Base-by-base conservation (phyloP, 2,797 vertebrate genomes). In the Syncerus caffer region DNA sequence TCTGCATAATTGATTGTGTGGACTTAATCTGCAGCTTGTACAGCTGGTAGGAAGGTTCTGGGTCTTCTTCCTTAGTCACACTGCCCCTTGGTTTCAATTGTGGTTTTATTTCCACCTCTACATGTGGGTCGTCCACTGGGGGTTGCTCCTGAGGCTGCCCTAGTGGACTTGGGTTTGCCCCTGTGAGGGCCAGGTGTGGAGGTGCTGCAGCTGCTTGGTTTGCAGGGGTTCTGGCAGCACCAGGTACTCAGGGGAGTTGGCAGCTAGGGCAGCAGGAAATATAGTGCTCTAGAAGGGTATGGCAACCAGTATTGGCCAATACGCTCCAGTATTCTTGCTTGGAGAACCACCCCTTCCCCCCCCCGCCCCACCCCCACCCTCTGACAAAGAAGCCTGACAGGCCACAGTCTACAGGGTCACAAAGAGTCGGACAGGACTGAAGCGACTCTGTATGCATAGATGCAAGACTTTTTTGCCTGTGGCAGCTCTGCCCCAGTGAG, bases 401-500 rank as follows among this genome's bases (percentile, higher is more conserved):
- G 4, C 10, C n/a, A 71, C 9, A 34, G 4, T 11, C 19, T 21
- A 21, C 19, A 67, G 19, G 34, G 19, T 38, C 2, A 0, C 67
- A 23, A 38, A 38, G 10, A 71, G 19, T 38, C 2, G 0, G 2
- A 71, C 34, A 71, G 67, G 34, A 71, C 19, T 1, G 3, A 38
- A 23, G 10, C 2, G 21, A 71, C 10, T 19, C 34, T 38, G 19
- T 6, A 1, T 0, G 0, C 64, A 71, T 10, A 38, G 64, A 71
- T 1, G 3, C 19, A 71, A 21, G 34, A 71, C 9, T 11, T 38
- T 71, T 38, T 71, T 38, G 34, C 34, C 64, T 71, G 19, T 71
- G 64, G 34, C 34, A 38, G 19, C 64, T 71, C 4, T 38, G n/a
- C 64, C n/a, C 19, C 19, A 6, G 19, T 38, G 64, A 71, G 34